Conservation (phyloP, 2,797 vertebrate species). For the Varecia variegata region DNA sequence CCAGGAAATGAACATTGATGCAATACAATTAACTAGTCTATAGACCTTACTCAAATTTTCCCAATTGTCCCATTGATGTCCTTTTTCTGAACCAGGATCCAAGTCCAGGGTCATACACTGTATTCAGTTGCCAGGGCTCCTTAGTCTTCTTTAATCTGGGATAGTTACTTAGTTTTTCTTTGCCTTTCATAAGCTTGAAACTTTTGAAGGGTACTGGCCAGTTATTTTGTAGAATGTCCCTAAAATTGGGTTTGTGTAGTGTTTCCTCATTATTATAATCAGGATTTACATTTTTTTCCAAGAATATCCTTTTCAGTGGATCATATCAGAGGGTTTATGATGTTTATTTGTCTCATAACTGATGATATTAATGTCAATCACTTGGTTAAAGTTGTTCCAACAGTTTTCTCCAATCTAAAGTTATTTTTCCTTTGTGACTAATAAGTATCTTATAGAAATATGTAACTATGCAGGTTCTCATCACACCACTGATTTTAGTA, state of each 20-base stretch:
- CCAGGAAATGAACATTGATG: not conserved
- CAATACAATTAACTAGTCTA: not conserved
- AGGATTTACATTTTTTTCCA: not conserved
- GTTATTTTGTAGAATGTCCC: not conserved
- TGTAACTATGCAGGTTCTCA: not conserved
- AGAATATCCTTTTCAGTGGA: not conserved
- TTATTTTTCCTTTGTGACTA: not conserved
- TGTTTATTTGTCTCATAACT: rapidly evolving
- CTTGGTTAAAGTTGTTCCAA: not conserved
- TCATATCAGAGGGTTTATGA: not conserved
- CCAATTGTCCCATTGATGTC: not conserved
- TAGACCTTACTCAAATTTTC: not conserved
- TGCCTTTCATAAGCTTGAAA: not conserved
- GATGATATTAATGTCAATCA: rapidly evolving
- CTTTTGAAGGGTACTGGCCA: not conserved
- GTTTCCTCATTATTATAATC: not conserved
- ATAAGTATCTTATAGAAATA: not conserved
- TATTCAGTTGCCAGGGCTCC: not conserved
- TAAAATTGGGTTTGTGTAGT: not conserved
- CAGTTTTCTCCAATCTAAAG: not conserved
- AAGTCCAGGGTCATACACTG: not conserved
- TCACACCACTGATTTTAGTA: not conserved
- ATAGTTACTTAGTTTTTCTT: not conserved
- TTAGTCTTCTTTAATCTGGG: not conserved
- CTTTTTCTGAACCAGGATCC: not conserved